These are phyloP conservation scores for Callinectes sapidus DNA, from an alignment of 2,888 invertebrate species.

Conservation along the genomic window DNA sequence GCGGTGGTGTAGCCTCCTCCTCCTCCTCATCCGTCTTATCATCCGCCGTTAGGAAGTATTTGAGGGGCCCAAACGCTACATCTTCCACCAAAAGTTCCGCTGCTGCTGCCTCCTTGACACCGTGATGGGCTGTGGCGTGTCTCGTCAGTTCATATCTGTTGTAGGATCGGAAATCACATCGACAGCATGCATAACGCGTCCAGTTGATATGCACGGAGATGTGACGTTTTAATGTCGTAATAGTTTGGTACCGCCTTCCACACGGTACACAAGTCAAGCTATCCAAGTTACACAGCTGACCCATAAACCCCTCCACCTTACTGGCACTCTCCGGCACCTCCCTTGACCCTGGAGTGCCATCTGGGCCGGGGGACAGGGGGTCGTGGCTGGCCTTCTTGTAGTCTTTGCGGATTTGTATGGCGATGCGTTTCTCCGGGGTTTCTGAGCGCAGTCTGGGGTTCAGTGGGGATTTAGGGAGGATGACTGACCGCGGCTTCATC, in stretches of 20 bases:
- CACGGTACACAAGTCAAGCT: conserved; percentile 61
- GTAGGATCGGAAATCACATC: conserved; percentile 53
- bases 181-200: conserved; percentile 54
- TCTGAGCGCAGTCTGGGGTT: conserved; percentile 57
- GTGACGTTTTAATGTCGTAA: conserved; percentile 59
- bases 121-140: conserved; percentile 47
- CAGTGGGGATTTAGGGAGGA: conserved; percentile 45
- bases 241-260: conserved; percentile 43
- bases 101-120: conserved; percentile 11
- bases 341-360: neutral
- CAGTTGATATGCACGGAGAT: conserved; percentile 53
- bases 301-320: conserved; percentile 46
- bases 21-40: neutral
- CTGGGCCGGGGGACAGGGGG: neutral
- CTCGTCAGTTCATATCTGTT: conserved; percentile 52
- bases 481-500: conserved; percentile 38
- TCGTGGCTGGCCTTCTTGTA: conserved; percentile 44
- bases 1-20: neutral
- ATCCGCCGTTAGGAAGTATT: conserved; percentile 16
- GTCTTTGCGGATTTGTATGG: conserved; percentile 66
- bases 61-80: conserved; percentile 39
- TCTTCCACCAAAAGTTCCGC: conserved; percentile 48
- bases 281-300: conserved; percentile 40
- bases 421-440: conserved; percentile 66
- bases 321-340: neutral